Evolutionary conservation across 1,140 invertebrate species (phyloP), one percentile per base, ranked within the genome.

Genomic region (Lepidurus couesii): DNA sequence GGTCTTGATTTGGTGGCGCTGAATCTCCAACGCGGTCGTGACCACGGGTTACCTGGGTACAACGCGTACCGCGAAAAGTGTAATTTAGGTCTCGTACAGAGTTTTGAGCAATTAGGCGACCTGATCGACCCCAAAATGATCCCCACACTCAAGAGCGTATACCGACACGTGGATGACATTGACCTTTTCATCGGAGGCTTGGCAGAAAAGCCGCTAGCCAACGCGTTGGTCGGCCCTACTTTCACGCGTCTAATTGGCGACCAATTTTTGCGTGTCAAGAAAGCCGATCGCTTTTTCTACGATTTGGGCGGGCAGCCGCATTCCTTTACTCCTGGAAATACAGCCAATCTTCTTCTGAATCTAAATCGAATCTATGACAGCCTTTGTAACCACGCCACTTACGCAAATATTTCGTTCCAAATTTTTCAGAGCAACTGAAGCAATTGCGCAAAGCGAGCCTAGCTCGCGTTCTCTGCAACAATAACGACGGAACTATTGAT

Each of bases 381-480:
- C 26, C 26, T 26, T 26, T 26, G 26, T 1, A 26, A 26, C 26
- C 26, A 26, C 26, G 26, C 26, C 26, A 26, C 26, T 26, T 26
- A 26, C 26, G 26, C 26, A 26, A 26, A 26, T 26, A 26, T 26
- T 26, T 26, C 26, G 1, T 26, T 26, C 26, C n/a, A 26, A 26
- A 11, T 11, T 13, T 53, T 84, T 7, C 89, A 83, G 94, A 94
- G 83, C 97, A 99, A 88, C 84, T 99, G 53, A 88, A 90, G 78
- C 95, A 98, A 86, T 90, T 99, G 75, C 89, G 94, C 77, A 97
- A 97, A 85, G 86, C 91, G 0, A 91, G 91, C 81, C 86, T 99
- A 1, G 91, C 96, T 0, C 89, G 94, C 80, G 86, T 99, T 45
- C 93, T 99, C 77, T 99, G 97, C 85, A 95, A 98, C 84, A 99